Conservation (phyloP, 2,113 vertebrate genomes). For the Micronycteris hirsuta region DNA sequence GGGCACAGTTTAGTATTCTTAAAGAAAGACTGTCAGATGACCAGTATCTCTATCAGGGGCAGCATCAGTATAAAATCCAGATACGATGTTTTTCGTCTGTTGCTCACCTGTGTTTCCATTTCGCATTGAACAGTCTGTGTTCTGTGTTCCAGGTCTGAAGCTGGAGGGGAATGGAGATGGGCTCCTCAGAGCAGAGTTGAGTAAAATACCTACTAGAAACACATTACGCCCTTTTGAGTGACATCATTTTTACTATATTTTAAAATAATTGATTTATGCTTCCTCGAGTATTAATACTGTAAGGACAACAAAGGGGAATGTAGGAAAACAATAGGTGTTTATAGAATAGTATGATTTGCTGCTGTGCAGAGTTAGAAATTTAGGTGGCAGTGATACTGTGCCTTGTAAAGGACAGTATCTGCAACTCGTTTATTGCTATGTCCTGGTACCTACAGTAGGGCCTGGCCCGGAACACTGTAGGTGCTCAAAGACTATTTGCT, state of each 20-base stretch:
- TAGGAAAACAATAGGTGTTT: not conserved
- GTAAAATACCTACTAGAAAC: not conserved
- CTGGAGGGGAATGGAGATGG: not conserved
- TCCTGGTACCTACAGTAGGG: not conserved
- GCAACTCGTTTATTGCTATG: not conserved
- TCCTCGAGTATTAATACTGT: not conserved
- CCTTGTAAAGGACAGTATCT: not conserved
- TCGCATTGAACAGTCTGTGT: not conserved
- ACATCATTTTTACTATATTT: not conserved
- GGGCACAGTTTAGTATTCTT: too few relatives aligned
- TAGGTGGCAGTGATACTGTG: not conserved
- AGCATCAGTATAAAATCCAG: not conserved
- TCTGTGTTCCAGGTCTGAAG: not conserved
- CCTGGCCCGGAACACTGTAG: not conserved
- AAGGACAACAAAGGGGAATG: not conserved
- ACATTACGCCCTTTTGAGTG: not conserved
- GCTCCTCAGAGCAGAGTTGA: not conserved
- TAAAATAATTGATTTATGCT: not conserved
- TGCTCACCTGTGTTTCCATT: not conserved
- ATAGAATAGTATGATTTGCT: not conserved
- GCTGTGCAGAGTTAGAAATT: not conserved
- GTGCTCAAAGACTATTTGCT: not conserved
- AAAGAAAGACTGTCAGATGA: conserved; percentile 1
- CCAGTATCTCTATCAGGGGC: not conserved
- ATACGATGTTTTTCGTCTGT: not conserved